phyloP scores from a whole-genome alignment of 2,113 vertebrate genomes.

The Osmerus mordax region DNA sequence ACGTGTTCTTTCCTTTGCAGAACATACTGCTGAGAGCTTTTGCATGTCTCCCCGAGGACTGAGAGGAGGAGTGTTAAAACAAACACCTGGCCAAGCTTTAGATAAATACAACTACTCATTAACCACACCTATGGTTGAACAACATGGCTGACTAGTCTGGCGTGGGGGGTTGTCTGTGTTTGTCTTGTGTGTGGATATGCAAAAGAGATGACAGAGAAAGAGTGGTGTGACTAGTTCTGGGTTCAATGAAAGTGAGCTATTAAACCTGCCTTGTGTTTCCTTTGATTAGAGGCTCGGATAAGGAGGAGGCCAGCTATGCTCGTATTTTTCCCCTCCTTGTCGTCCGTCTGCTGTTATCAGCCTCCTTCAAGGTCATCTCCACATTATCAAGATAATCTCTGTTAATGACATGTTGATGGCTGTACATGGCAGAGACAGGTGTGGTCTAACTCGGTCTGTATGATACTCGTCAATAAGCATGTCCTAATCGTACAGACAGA shows the following conservation, averaged over 20 bases:
- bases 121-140: not conserved
- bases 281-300: too few relatives aligned
- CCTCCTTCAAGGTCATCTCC: not conserved
- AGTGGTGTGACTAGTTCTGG: too few relatives aligned
- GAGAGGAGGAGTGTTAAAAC: not conserved
- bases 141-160: too few relatives aligned
- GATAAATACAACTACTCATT: not conserved
- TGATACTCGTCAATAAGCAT: not conserved
- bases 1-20: not conserved
- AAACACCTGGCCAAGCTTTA: not conserved
- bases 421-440: slow-evolving; percentile 31
- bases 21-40: not conserved
- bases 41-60: not conserved
- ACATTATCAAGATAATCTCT: not conserved
- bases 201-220: too few relatives aligned
- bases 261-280: too few relatives aligned
- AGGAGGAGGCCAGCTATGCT: too few relatives aligned
- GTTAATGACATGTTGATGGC: not conserved
- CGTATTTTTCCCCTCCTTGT: too few relatives aligned
- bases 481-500: not conserved
- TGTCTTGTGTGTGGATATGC: too few relatives aligned
- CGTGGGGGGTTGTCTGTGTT: too few relatives aligned
- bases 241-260: too few relatives aligned
- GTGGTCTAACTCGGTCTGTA: slow-evolving; percentile 26
- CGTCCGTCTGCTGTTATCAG: too few relatives aligned